phyloP scores from a whole-genome alignment of 2,888 invertebrate species.

The Helleia helle region DNA sequence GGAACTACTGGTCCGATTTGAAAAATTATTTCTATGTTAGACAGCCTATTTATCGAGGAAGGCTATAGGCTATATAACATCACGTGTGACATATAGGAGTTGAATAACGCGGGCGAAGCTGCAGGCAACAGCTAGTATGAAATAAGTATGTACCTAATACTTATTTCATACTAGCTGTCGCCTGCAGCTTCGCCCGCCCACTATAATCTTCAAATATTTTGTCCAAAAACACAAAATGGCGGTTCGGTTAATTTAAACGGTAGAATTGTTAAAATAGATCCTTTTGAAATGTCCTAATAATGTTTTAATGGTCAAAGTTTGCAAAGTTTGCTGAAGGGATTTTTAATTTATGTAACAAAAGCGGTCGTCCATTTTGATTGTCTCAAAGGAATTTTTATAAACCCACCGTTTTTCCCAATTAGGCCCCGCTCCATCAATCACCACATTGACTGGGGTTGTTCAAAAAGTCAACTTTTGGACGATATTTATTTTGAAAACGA shows the following conservation, averaged over 20 bases:
- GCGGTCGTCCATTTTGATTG: conserved; percentile 31
- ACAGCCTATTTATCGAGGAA: too few species aligned
- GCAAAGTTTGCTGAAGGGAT: not conserved
- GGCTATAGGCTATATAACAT: too few species aligned
- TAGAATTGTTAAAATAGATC: conserved; percentile 1
- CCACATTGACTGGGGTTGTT: conserved; percentile 39
- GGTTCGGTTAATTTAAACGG: not conserved
- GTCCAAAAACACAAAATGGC: too few species aligned
- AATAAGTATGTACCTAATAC: too few species aligned
- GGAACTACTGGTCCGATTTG: too few species aligned
- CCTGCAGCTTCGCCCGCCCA: too few species aligned
- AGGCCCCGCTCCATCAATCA: conserved; percentile 45
- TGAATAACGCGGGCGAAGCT: too few species aligned
- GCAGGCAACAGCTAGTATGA: too few species aligned
- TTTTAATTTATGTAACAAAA: conserved; percentile 8
- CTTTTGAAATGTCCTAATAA: not conserved
- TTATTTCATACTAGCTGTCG: too few species aligned
- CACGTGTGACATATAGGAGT: too few species aligned
- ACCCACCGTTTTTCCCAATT: conserved; percentile 45
- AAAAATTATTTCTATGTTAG: too few species aligned
- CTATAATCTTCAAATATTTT: too few species aligned
- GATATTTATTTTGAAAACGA: not conserved
- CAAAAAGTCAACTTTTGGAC: conserved; percentile 26
- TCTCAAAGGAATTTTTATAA: conserved; percentile 31
- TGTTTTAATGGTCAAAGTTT: conserved; percentile 4